Conservation (phyloP, 2,797 vertebrate genomes). For the Sebastes steindachneri region DNA sequence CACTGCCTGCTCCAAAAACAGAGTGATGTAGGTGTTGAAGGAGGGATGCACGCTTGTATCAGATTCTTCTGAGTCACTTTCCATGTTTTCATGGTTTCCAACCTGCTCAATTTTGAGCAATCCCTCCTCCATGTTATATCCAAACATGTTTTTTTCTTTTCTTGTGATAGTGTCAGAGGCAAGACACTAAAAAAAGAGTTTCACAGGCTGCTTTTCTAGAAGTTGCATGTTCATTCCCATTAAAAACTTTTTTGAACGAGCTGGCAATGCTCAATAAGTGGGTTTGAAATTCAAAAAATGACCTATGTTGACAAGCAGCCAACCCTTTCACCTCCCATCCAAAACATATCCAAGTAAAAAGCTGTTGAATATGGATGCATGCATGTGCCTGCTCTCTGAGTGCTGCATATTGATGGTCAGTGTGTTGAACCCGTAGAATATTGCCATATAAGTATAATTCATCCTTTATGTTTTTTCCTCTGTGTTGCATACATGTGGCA, state of each 20-base stretch:
- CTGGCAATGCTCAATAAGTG: neutral
- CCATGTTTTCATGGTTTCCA: slow-evolving; percentile 13
- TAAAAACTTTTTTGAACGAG: neutral
- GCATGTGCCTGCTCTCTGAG: slow-evolving; percentile 24
- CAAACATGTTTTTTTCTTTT: neutral
- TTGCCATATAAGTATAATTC: slow-evolving; percentile 23
- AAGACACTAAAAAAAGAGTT: neutral
- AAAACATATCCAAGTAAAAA: slow-evolving; percentile 32
- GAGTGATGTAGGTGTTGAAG: slow-evolving; percentile 36
- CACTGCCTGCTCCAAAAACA: slow-evolving; percentile 15
- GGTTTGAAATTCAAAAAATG: slow-evolving; percentile 7
- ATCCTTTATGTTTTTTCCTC: slow-evolving; percentile 46
- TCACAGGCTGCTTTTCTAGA: slow-evolving; percentile 15
- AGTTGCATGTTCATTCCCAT: neutral
- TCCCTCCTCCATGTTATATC: slow-evolving; percentile 5
- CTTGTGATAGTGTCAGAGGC: slow-evolving; percentile 5
- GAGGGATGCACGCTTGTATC: neutral
- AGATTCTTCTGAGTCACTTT: slow-evolving; percentile 46
- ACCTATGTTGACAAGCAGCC: slow-evolving; percentile 11
- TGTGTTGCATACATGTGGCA: slow-evolving; percentile 39
- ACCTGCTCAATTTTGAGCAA: slow-evolving; percentile 23
- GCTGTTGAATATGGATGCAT: slow-evolving; percentile 32
- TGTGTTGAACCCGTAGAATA: slow-evolving; percentile 34
- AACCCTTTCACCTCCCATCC: slow-evolving; percentile 24
- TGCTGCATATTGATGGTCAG: slow-evolving; percentile 37